phyloP scores from a whole-genome alignment of 2,797 vertebrate species.

The Gallinago solitaria region DNA sequence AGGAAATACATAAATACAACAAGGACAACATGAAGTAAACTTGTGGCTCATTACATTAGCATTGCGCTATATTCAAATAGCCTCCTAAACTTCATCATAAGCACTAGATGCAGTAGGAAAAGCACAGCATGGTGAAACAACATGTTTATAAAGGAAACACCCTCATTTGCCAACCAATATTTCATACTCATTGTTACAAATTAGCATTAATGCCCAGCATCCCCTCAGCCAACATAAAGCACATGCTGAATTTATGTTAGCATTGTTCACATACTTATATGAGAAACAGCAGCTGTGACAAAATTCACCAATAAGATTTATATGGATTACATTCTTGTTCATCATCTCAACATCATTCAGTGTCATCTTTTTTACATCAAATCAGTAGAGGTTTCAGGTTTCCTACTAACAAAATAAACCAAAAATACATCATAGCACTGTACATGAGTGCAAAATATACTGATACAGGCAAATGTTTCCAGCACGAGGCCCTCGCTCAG shows the following conservation, averaged over 20 bases:
- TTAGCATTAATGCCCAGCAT: neutral
- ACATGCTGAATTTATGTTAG: neutral
- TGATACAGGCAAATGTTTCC: neutral
- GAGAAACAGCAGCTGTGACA: neutral
- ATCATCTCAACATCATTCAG: neutral
- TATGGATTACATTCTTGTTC: neutral
- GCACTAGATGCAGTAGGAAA: neutral
- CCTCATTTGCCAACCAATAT: neutral
- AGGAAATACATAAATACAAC: neutral
- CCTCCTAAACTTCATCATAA: neutral
- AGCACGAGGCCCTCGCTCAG: neutral
- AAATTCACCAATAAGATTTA: neutral
- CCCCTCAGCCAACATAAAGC: neutral
- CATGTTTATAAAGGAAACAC: neutral
- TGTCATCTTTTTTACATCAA: neutral
- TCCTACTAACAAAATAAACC: neutral
- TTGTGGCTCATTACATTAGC: neutral
- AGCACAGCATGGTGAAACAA: neutral
- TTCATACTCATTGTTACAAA: neutral
- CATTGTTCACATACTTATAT: neutral
- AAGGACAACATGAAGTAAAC: neutral
- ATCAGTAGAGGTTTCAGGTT: neutral
- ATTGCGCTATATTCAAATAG: neutral
- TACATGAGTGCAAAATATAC: neutral
- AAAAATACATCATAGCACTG: neutral